A percentile compares a stretch with the other conserved stretches of the same genome.
These are phyloP conservation scores for Homarus gammarus DNA, from an alignment of 2,888 invertebrate genomes.

Conservation along the genomic window DNA sequence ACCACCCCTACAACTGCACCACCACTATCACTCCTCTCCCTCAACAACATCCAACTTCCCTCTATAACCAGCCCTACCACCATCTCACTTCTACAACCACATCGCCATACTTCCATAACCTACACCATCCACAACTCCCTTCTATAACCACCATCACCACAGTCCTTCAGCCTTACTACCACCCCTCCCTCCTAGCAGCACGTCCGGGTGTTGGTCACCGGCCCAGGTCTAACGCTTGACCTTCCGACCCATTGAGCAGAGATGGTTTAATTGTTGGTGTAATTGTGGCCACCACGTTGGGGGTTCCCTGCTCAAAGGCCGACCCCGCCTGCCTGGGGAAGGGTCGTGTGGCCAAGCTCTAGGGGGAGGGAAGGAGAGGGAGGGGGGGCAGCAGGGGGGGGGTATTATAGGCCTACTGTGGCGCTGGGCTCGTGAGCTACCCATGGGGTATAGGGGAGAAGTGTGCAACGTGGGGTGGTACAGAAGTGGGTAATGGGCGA, in stretches of 20 bases:
- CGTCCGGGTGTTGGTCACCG: neutral
- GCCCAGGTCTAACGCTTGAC: slow-evolving; percentile 15
- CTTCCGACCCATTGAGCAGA: slow-evolving; percentile 48
- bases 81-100: no score
- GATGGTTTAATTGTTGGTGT: slow-evolving; percentile 55
- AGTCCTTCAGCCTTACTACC: neutral
- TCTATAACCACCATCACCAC: neutral
- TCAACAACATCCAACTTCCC: no score
- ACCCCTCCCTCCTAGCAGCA: neutral
- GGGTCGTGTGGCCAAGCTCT: neutral
- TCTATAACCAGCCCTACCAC: no score
- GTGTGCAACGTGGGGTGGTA: no score
- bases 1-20: no score
- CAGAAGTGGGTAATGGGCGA: neutral
- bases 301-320: neutral
- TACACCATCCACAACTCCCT: no score
- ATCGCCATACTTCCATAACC: no score
- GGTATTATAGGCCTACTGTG: neutral
- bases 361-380: no score
- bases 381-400: neutral
- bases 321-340: neutral
- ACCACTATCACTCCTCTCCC: no score
- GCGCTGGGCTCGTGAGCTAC: neutral
- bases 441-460: neutral
- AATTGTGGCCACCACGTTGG: slow-evolving; percentile 26